phyloP scores from a whole-genome alignment of 1,140 invertebrate species.

The Drosophila pandora region DNA sequence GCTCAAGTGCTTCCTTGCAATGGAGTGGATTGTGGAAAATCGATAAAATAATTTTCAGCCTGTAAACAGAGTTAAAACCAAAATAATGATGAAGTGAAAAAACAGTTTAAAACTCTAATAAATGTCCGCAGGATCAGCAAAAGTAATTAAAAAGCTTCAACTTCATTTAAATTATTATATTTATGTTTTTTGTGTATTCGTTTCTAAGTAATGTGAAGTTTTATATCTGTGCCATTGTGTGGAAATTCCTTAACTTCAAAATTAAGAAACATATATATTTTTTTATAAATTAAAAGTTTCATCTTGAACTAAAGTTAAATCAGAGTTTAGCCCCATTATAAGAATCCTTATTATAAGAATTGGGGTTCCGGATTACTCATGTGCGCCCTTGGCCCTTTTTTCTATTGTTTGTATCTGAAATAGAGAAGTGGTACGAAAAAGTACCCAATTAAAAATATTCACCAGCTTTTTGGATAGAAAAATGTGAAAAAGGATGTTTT shows the following conservation, averaged over 20 bases:
- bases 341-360: neutral
- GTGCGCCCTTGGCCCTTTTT: conserved; percentile 41
- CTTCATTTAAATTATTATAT: neutral
- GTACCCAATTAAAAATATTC: conserved; percentile 12
- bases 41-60: conserved; percentile 31
- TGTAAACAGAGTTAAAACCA: conserved; percentile 39
- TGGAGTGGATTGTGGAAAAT: conserved; percentile 32
- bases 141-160: conserved; percentile 4
- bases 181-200: neutral
- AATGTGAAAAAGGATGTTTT: no score
- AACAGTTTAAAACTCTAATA: conserved; percentile 11
- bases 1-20: conserved; percentile 14
- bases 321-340: neutral
- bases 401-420: conserved; percentile 38
- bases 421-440: conserved; percentile 12
- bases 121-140: neutral
- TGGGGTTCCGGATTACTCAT: conserved; percentile 25
- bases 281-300: neutral
- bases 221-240: neutral
- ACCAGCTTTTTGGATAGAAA: neutral
- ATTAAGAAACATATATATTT: neutral
- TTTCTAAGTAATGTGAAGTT: neutral
- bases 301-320: neutral
- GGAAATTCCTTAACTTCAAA: neutral
- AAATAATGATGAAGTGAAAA: conserved; percentile 42